Percentiles rank a stretch among this genome's conserved stretches.
Evolutionary conservation across 2,113 vertebrate species (phyloP).

Genomic region (Pica pica): DNA sequence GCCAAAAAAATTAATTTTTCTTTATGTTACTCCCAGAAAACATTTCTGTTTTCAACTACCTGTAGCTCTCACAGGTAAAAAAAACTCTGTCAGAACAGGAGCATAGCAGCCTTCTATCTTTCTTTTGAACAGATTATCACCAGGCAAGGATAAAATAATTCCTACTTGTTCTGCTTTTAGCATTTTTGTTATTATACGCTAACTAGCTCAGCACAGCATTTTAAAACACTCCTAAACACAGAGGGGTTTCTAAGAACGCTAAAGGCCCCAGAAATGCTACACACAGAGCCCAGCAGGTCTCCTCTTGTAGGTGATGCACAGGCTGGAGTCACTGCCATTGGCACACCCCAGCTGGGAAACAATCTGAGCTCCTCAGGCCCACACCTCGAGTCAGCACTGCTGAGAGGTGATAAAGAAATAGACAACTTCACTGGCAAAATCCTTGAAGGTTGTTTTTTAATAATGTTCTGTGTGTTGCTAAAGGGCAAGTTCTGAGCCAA

Average conservation of each 20-base stretch:
- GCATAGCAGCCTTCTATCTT: not conserved
- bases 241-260: not conserved
- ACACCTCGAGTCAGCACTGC: not conserved
- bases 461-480: not conserved
- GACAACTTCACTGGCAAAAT: not conserved
- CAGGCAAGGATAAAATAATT: not conserved
- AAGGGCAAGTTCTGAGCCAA: not conserved
- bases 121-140: not conserved
- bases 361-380: not conserved
- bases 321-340: not conserved
- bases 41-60: not conserved
- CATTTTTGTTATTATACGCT: not conserved
- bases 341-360: accelerated
- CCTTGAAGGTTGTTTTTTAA: not conserved
- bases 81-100: not conserved
- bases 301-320: not conserved
- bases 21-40: not conserved
- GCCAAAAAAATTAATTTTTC: not conserved
- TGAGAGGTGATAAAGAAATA: not conserved
- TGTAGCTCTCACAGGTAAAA: not conserved
- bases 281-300: not conserved
- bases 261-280: not conserved
- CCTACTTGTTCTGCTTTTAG: not conserved
- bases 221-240: not conserved
- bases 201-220: not conserved